phyloP scores from a whole-genome alignment of 2,797 vertebrate genomes.

The Channallabes apus region DNA sequence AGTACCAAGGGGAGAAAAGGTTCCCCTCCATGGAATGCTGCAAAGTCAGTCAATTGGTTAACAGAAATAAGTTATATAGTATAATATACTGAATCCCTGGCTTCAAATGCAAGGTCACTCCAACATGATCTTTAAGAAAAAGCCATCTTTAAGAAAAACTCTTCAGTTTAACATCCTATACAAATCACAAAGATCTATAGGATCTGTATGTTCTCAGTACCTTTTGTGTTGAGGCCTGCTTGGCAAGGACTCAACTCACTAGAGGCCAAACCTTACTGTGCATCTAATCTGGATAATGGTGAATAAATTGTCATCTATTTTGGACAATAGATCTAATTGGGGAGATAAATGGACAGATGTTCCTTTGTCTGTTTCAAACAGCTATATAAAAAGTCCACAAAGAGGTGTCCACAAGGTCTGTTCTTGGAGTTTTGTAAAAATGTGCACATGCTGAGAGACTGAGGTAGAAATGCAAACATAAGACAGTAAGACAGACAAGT shows the following conservation, averaged over 20 bases:
- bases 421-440: not conserved
- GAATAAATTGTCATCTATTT: not conserved
- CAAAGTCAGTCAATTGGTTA: not conserved
- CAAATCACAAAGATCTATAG: not conserved
- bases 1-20: not conserved
- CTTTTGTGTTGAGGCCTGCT: not conserved
- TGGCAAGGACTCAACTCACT: not conserved
- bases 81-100: not conserved
- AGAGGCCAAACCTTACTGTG: not conserved
- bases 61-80: not conserved
- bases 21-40: not conserved
- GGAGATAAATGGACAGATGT: not conserved
- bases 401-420: not conserved
- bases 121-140: not conserved
- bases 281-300: not conserved
- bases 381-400: not conserved
- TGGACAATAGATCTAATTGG: not conserved
- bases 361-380: not conserved
- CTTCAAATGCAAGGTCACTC: not conserved
- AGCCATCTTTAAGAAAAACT: too few species aligned
- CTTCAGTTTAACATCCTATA: not conserved
- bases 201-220: not conserved
- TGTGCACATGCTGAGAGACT: not conserved
- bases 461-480: not conserved
- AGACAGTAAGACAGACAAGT: not conserved